A percentile compares a stretch with the other conserved stretches of the same genome.
phyloP scores from a whole-genome alignment of 2,888 invertebrate genomes.

The Amiota mariae region DNA sequence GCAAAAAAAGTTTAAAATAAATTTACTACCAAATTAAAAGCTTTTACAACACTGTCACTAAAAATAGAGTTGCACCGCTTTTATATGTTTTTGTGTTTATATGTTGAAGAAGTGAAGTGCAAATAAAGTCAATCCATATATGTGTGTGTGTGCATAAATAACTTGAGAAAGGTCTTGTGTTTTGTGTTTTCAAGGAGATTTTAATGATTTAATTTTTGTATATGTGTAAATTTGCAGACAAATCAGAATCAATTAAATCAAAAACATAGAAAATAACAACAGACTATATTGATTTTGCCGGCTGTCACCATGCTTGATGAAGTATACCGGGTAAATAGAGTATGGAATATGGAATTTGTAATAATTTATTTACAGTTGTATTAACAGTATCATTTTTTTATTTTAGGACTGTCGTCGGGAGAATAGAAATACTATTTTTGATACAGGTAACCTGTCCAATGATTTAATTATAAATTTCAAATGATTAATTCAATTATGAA shows the following conservation, averaged over 20 bases:
- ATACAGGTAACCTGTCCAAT: slow-evolving; percentile 37
- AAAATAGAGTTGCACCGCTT: too few relatives aligned
- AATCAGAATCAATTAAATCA: background rate
- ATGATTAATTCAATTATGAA: slow-evolving; percentile 19
- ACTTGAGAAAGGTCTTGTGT: too few relatives aligned
- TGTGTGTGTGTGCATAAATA: too few relatives aligned
- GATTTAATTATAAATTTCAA: background rate
- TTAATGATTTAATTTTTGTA: too few relatives aligned
- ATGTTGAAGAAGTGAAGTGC: too few relatives aligned
- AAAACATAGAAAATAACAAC: background rate
- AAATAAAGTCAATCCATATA: too few relatives aligned
- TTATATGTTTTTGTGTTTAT: too few relatives aligned
- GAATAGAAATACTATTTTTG: slow-evolving; percentile 42
- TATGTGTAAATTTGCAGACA: too few relatives aligned
- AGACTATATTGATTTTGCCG: background rate
- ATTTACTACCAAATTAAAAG: too few relatives aligned
- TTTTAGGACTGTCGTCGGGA: slow-evolving; percentile 47
- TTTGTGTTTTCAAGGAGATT: too few relatives aligned
- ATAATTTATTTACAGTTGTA: background rate
- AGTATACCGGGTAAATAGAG: background rate
- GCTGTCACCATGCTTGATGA: background rate
- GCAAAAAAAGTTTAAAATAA: too few relatives aligned
- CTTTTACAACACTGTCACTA: too few relatives aligned
- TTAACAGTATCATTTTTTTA: background rate
- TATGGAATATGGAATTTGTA: background rate